These are phyloP conservation scores for Tethea ocularis DNA, from an alignment of 2,888 invertebrate genomes.

Conservation along the genomic window DNA sequence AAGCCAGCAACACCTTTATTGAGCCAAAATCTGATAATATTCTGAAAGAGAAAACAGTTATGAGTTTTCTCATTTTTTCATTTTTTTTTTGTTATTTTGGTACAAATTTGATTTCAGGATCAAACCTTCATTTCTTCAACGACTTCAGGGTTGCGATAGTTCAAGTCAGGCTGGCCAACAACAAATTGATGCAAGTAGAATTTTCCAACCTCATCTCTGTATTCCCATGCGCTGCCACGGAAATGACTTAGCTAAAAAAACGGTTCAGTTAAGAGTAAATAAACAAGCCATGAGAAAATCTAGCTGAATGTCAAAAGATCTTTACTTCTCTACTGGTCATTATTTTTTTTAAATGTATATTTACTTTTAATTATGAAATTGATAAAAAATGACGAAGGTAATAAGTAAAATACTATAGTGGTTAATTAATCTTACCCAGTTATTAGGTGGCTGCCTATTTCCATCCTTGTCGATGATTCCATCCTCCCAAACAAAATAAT, in stretches of 20 bases:
- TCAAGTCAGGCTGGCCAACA: slow-evolving; percentile 88
- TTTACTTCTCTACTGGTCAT: no score
- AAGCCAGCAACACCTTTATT: slow-evolving; percentile 94
- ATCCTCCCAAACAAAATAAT: slow-evolving; percentile 91
- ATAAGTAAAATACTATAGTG: no score
- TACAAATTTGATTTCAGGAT: no score
- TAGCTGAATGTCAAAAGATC: neutral
- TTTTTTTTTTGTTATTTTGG: no score
- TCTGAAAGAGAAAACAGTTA: slow-evolving; percentile 53
- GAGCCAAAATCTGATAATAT: slow-evolving; percentile 91
- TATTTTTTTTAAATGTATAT: no score
- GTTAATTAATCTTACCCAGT: slow-evolving; percentile 84
- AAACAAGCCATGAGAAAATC: neutral
- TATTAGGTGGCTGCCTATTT: slow-evolving; percentile 85
- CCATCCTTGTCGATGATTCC: slow-evolving; percentile 78
- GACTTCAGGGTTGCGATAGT: slow-evolving; percentile 87
- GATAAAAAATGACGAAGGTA: no score
- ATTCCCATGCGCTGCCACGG: slow-evolving; percentile 89
- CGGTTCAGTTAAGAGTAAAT: no score
- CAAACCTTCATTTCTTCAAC: slow-evolving; percentile 82
- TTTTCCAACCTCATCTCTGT: slow-evolving; percentile 84
- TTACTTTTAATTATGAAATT: no score
- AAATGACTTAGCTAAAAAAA: slow-evolving; percentile 78
- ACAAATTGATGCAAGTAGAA: slow-evolving; percentile 90
- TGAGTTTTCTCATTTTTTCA: neutral